These are phyloP conservation scores for Cebidichthys violaceus DNA, from an alignment of 2,113 vertebrate species.

Conservation along the genomic window DNA sequence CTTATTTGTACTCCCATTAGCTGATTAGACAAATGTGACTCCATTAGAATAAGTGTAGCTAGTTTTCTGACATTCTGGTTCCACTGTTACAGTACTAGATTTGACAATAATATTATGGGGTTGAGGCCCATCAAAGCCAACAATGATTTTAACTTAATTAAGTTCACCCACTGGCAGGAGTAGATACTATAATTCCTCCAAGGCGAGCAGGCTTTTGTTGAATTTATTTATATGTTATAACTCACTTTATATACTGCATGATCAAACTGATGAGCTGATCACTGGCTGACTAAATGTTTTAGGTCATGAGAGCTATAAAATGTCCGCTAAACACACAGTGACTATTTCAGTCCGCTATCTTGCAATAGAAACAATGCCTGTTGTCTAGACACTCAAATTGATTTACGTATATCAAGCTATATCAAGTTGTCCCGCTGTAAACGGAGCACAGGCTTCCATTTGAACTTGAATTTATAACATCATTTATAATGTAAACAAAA, in stretches of 20 bases:
- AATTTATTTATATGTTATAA: background rate
- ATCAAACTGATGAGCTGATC: constrained; percentile 10
- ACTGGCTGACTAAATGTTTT: background rate
- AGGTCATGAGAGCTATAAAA: background rate
- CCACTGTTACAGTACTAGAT: background rate
- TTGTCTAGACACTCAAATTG: background rate
- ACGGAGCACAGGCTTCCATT: background rate
- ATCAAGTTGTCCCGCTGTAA: background rate
- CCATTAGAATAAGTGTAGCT: background rate
- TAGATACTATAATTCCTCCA: background rate
- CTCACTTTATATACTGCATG: background rate
- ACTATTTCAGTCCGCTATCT: background rate
- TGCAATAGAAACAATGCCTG: background rate
- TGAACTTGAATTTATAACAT: background rate
- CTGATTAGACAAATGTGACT: constrained; percentile 1
- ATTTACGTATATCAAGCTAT: background rate
- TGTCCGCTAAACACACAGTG: background rate
- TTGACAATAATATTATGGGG: background rate
- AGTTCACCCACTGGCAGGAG: background rate
- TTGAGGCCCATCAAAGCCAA: constrained; percentile 1
- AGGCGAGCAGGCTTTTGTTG: background rate
- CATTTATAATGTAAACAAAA: background rate
- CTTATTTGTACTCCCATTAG: background rate
- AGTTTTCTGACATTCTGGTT: background rate
- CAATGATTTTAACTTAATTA: constrained; percentile 23